These are phyloP conservation scores for Rhinoraja longicauda DNA, from an alignment of 2,797 vertebrate species.

Conservation along the genomic window DNA sequence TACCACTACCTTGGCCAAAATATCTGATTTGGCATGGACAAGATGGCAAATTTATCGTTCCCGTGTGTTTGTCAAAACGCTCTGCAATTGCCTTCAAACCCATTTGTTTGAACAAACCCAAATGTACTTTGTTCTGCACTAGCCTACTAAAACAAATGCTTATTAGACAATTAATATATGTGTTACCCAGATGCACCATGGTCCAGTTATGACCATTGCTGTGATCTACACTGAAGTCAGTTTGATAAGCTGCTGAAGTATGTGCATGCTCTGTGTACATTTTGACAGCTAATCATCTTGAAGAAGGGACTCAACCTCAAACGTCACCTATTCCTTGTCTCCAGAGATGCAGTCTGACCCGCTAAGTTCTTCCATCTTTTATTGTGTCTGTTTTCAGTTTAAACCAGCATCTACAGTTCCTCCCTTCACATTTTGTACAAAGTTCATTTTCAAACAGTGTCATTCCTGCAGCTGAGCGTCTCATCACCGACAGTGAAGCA, in stretches of 20 bases:
- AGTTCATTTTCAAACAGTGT: not conserved
- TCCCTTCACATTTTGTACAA: not conserved
- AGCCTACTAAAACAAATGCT: not conserved
- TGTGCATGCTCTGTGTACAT: not conserved
- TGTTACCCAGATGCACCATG: not conserved
- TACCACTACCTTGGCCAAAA: not conserved
- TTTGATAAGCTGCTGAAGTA: not conserved
- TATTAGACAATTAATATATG: not conserved
- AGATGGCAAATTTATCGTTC: not conserved
- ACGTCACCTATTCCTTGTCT: too few species aligned
- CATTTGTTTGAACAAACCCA: not conserved
- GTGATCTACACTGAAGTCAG: not conserved
- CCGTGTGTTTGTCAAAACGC: not conserved
- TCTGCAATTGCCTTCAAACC: not conserved
- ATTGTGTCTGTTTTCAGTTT: too few species aligned
- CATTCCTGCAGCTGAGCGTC: not conserved
- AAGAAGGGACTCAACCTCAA: too few species aligned
- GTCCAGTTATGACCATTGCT: not conserved
- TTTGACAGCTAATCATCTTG: not conserved
- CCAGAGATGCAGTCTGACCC: too few species aligned
- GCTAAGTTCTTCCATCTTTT: too few species aligned
- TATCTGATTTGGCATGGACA: not conserved
- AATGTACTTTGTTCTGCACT: not conserved
- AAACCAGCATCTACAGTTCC: too few species aligned
- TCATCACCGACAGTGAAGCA: not conserved